Evolutionary conservation across 2,888 invertebrate species (phyloP).

Genomic region (Gonocerus acuteangulatus): DNA sequence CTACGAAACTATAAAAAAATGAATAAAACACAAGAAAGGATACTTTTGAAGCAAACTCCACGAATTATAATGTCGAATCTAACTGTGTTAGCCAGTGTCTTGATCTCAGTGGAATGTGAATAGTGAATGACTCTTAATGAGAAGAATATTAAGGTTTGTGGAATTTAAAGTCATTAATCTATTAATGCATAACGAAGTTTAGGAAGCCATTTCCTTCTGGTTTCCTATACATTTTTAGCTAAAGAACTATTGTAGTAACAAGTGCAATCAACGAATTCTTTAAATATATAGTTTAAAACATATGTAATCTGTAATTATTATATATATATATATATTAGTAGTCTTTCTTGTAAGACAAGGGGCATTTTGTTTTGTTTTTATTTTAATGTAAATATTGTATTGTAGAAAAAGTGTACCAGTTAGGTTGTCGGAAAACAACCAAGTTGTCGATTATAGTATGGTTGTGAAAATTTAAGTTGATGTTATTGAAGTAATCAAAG

Average conservation of each 20-base stretch:
- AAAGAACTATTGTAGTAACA: conserved; percentile 33
- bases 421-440: conserved; percentile 35
- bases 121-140: conserved; percentile 1
- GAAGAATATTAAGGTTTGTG: neutral
- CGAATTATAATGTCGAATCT: conserved; percentile 8
- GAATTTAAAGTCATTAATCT: conserved; percentile 11
- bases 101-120: conserved; percentile 36
- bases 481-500: conserved; percentile 38
- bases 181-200: conserved; percentile 10
- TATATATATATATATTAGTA: conserved; percentile 31
- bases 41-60: neutral
- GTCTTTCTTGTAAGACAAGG: conserved; percentile 37
- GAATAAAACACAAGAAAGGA: no score
- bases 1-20: conserved; percentile 11
- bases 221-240: conserved; percentile 28
- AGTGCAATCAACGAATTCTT: conserved; percentile 37
- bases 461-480: conserved; percentile 37
- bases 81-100: conserved; percentile 29
- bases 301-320: conserved; percentile 31
- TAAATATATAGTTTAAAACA: conserved; percentile 32
- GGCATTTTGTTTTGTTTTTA: conserved; percentile 36
- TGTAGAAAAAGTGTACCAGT: conserved; percentile 34
- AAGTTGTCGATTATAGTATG: conserved; percentile 35
- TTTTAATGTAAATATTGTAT: conserved; percentile 35
- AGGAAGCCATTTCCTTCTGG: conserved; percentile 13